Conservation (phyloP, 1,140 invertebrate genomes). For the Nixonia krombeini region DNA sequence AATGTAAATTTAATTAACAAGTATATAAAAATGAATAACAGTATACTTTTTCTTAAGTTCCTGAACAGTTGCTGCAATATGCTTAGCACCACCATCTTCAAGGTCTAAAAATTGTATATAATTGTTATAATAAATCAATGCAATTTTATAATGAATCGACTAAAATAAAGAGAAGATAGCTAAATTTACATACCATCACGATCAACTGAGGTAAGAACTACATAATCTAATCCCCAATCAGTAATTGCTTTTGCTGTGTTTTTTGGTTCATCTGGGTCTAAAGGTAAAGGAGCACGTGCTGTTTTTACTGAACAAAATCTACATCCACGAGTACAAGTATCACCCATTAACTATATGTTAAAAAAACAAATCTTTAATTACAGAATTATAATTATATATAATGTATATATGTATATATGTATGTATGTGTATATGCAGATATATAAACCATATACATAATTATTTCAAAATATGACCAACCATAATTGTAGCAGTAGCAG, state of each 20-base stretch:
- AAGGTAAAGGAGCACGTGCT: slow-evolving; percentile 87
- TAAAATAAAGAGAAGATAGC: too few species aligned
- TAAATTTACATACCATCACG: too few species aligned
- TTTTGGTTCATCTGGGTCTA: slow-evolving; percentile 91
- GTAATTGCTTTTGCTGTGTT: slow-evolving; percentile 95
- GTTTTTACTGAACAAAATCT: slow-evolving; percentile 99
- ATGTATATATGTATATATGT: too few species aligned
- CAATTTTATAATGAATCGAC: too few species aligned
- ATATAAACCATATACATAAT: too few species aligned
- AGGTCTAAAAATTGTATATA: slow-evolving; percentile 86
- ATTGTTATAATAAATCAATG: too few species aligned
- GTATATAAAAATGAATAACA: too few species aligned
- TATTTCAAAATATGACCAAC: too few species aligned
- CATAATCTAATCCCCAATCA: slow-evolving; percentile 96
- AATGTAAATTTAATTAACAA: too few species aligned
- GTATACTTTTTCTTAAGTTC: slow-evolving; percentile 81
- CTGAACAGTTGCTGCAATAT: slow-evolving; percentile 92
- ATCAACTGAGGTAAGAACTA: slow-evolving; percentile 98
- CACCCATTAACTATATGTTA: slow-evolving; percentile 85
- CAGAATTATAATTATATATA: too few species aligned
- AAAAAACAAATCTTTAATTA: slow-evolving; percentile 13
- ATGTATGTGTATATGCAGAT: too few species aligned
- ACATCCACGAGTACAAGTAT: slow-evolving; percentile 93
- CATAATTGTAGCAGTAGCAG: slow-evolving; percentile 93
- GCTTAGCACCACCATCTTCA: slow-evolving; percentile 89